A percentile compares a stretch with the other conserved stretches of the same genome.
Evolutionary conservation across 2,888 invertebrate species (phyloP).

Genomic region (Cactoblastis cactorum): DNA sequence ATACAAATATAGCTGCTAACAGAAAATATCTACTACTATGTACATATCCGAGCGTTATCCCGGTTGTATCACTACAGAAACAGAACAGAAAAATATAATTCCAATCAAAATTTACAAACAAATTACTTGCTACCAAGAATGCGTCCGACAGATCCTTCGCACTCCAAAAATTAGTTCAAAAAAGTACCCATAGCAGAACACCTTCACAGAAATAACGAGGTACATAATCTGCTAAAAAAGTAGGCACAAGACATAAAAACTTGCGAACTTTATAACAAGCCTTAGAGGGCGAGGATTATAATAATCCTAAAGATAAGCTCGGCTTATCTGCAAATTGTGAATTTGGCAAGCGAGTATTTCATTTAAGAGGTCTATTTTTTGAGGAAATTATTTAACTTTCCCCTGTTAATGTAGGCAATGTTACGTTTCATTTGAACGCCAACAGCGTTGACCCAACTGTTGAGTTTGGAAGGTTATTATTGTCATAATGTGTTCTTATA

Average conservation of each 20-base stretch:
- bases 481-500: too few relatives aligned
- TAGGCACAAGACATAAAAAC: conserved; percentile 14
- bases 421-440: too few relatives aligned
- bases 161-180: not conserved
- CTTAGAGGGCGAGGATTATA: conserved; percentile 19
- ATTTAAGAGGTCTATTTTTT: conserved; percentile 9
- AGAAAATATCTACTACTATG: too few relatives aligned
- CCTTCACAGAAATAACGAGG: not conserved
- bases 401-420: too few relatives aligned
- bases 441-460: too few relatives aligned
- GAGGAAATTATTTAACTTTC: not conserved
- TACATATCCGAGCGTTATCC: too few relatives aligned
- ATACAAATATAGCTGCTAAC: too few relatives aligned
- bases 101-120: too few relatives aligned
- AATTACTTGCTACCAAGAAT: too few relatives aligned
- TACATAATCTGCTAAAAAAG: conserved; percentile 4
- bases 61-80: too few relatives aligned
- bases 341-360: conserved; percentile 20
- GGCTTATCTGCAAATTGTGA: conserved; percentile 26
- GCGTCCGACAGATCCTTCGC: not conserved
- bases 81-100: too few relatives aligned
- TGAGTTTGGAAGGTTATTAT: too few relatives aligned
- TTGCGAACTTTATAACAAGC: conserved; percentile 25
- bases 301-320: conserved; percentile 19
- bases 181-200: not conserved